Base-by-base conservation (phyloP, 2,888 invertebrate species). In the Callyntrura guangdongensis region DNA sequence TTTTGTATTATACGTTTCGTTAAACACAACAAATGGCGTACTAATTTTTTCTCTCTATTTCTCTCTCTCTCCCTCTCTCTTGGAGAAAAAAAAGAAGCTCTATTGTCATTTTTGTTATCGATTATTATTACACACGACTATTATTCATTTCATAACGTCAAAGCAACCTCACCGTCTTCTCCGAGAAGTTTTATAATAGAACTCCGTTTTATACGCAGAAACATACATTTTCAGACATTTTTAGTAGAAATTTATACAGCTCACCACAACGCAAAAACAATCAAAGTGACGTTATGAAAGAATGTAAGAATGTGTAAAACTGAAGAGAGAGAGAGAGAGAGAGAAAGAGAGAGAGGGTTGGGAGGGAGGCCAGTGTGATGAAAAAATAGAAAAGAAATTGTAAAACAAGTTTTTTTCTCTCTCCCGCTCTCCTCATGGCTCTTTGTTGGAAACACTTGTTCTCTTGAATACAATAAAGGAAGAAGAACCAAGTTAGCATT, bases 391-490 rank as follows among this genome's bases (percentile, higher is more conserved):
- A 69, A 36, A 69, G 25, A n/a, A 36, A 36, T 36, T 36, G 69
- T 17, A 36, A 25, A 36, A n/a, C 69, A 27, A 36, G 9, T 59
- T 8, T 59, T 59, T 59, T n/a, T 22, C 22, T 22, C 14, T 27
- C n/a, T n/a, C n/a, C n/a, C n/a, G n/a, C n/a, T n/a, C n/a, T n/a
- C n/a, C n/a, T 67, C 25, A 22, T 69, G 69, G n/a, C n/a, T n/a
- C 47, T 72, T 72, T 17, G 45, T 36, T 74, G 49, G 84, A 14
- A 17, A 36, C 82, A 36, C 59, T 81, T 53, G 25, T 79, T 81
- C 81, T 59, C 81, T 64, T 82, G 49, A 67, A 67, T 67, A 22
- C 11, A 64, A 67, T 49, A 64, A 56, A 17, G 69, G 47, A 67
- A 69, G 69, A 27, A 56, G 56, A 17, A 67, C 49, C 17, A 74